A percentile compares a stretch with the other conserved stretches of the same genome.
phyloP scores from a whole-genome alignment of 2,888 invertebrate species.

The Nycteola revayana region DNA sequence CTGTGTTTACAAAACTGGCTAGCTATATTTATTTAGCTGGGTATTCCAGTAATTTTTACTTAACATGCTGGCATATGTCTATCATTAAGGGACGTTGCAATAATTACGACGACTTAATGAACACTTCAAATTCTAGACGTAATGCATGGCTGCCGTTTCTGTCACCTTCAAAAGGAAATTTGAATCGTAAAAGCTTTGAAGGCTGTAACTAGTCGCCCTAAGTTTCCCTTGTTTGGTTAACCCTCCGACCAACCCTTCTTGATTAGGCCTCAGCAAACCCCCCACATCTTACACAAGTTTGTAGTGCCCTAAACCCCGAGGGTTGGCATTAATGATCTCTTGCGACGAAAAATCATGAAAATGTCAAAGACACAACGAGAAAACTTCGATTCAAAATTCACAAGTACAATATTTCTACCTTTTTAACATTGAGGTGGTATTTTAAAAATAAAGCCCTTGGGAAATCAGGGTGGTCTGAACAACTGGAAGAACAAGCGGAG shows the following conservation, averaged over 20 bases:
- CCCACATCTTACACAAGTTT: constrained; percentile 33
- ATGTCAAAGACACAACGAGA: constrained; percentile 23
- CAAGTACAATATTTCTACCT: constrained; percentile 62
- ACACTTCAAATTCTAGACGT: too few species aligned
- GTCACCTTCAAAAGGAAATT: constrained; percentile 17
- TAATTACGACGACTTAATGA: too few species aligned
- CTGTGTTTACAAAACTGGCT: too few species aligned
- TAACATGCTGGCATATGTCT: too few species aligned
- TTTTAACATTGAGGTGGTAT: constrained; percentile 63
- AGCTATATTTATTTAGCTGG: too few species aligned
- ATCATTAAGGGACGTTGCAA: too few species aligned
- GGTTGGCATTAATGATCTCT: constrained; percentile 43
- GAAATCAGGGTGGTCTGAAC: constrained; percentile 69
- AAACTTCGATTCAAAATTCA: constrained; percentile 53
- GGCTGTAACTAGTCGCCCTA: constrained; percentile 29
- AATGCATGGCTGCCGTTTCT: too few species aligned
- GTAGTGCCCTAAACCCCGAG: constrained; percentile 33
- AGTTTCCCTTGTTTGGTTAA: constrained; percentile 30
- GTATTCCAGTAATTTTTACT: too few species aligned
- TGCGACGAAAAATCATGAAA: constrained; percentile 45
- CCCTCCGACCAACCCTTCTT: constrained; percentile 39
- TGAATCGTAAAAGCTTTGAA: constrained; percentile 16
- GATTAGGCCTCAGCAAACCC: constrained; percentile 37
- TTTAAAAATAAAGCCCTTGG: constrained; percentile 71
- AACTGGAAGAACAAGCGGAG: constrained; percentile 42